A percentile compares a stretch with the other conserved stretches of the same genome.
These are phyloP conservation scores for Triplophysa yarkandensis DNA, from an alignment of 2,797 vertebrate genomes.

Conservation along the genomic window DNA sequence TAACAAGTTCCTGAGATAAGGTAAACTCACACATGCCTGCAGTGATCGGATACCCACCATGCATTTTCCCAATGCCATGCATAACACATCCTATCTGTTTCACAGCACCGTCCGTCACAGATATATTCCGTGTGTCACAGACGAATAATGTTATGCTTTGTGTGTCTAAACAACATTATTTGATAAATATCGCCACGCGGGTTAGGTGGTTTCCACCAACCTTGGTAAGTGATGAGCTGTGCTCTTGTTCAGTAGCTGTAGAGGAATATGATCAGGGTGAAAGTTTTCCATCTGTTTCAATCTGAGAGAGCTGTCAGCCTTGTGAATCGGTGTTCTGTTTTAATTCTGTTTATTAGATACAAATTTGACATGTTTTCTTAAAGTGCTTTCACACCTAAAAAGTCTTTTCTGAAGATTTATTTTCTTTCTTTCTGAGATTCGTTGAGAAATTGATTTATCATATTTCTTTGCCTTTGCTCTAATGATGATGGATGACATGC, in stretches of 20 bases:
- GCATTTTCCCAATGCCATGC: conserved; percentile 7
- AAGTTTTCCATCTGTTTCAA: conserved; percentile 37
- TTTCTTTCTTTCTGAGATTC: neutral
- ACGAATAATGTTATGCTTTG: conserved; percentile 4
- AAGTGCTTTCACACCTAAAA: neutral
- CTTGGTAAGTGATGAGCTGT: neutral
- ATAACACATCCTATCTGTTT: conserved; percentile 11
- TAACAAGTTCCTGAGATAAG: neutral
- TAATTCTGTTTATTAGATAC: conserved; percentile 46
- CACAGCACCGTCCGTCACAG: neutral
- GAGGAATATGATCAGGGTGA: conserved; percentile 38
- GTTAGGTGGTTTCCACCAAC: conserved; percentile 7
- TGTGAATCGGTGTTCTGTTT: conserved; percentile 57
- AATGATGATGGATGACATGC: neutral
- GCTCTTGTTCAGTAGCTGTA: conserved; percentile 23
- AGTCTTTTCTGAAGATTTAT: too few species aligned
- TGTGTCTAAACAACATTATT: conserved; percentile 8
- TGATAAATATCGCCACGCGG: conserved; percentile 5
- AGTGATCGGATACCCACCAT: conserved; percentile 20
- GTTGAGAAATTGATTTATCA: conserved; percentile 19
- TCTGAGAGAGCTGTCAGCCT: conserved; percentile 33
- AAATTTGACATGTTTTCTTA: neutral
- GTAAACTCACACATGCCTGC: conserved; percentile 4
- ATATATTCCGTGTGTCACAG: neutral
- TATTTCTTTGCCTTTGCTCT: conserved; percentile 7